Base-by-base conservation (phyloP, 2,113 vertebrate genomes). In the Crocuta crocuta region DNA sequence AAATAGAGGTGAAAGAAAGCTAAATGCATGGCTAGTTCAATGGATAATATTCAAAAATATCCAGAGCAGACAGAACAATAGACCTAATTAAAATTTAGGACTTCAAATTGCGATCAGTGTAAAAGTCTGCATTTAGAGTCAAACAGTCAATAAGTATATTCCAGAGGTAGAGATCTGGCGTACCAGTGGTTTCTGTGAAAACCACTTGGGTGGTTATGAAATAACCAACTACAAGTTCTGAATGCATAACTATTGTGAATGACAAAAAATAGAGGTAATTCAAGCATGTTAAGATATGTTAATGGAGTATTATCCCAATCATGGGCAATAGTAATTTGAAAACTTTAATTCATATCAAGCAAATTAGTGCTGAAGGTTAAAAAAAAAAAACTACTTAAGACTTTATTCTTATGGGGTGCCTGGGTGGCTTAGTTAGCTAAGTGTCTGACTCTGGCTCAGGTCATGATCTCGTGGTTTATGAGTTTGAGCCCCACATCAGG, bases 1-100 rank as follows among this genome's bases (percentile, higher is more conserved):
- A 79, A 84, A 84, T 31, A 84, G 66, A 55, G 24, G 0, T 76
- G 24, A 87, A 68, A 73, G 13, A 71, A 86, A 97, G 10, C 26
- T 80, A 73, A 93, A 92, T 4, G 10, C 21, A 8, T 74, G 39
- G 26, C 13, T 73, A 66, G 35, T 74, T n/a, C 31, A 83, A 21
- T 58, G 31, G 17, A 66, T 65, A 12, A 94, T 7, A 90, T 70
- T 95, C 12, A 89, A 88, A 86, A 97, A 33, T 48, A 84, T 84
- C 24, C 55, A 85, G 50, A 70, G 11, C 10, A 89, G 19, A 89
- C 4, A 70, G 5, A 97, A 61, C 5, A 81, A 70, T 26, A 6
- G 50, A 48, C 28, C 26, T 58, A 83, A 78, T 68, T 28, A 93
- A 33, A 95, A 73, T 26, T 50, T n/a, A 53, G 50, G 43, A 63